A percentile compares a stretch with the other conserved stretches of the same genome.
Evolutionary conservation across 1,140 invertebrate genomes (phyloP).

Genomic region (Bombus difficillimus): DNA sequence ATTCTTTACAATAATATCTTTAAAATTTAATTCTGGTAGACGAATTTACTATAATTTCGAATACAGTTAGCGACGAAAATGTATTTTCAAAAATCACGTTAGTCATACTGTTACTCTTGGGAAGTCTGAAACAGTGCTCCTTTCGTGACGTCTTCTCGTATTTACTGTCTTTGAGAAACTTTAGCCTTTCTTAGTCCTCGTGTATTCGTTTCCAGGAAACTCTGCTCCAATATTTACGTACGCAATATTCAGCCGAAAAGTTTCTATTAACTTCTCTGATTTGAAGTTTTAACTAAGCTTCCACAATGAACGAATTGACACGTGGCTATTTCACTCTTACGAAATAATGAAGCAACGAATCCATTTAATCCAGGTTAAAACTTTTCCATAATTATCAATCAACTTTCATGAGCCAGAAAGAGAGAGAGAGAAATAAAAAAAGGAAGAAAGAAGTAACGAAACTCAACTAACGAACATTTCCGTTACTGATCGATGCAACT

Average conservation of each 20-base stretch:
- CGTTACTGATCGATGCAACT: neutral
- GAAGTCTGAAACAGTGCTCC: neutral
- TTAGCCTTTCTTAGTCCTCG: neutral
- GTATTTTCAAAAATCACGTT: neutral
- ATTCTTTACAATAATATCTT: neutral
- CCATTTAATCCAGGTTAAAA: neutral
- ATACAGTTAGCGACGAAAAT: neutral
- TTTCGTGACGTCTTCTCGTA: neutral
- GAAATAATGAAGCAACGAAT: constrained; percentile 6
- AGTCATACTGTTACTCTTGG: neutral
- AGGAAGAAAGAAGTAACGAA: neutral
- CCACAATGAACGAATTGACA: constrained; percentile 31
- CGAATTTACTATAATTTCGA: neutral
- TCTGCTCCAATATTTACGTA: constrained; percentile 31
- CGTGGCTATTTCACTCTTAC: constrained; percentile 8
- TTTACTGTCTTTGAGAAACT: constrained; percentile 18
- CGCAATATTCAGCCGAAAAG: constrained; percentile 27
- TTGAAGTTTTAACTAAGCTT: constrained; percentile 38
- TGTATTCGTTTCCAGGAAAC: constrained; percentile 20
- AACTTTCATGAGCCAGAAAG: neutral
- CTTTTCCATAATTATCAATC: neutral
- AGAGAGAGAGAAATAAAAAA: neutral
- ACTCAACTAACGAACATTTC: neutral
- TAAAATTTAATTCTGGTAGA: neutral
- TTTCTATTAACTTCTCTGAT: constrained; percentile 41